Percentiles rank a stretch among this genome's conserved stretches.
Conservation (phyloP, 2,888 invertebrate genomes). For the Apotomis betuletana region DNA sequence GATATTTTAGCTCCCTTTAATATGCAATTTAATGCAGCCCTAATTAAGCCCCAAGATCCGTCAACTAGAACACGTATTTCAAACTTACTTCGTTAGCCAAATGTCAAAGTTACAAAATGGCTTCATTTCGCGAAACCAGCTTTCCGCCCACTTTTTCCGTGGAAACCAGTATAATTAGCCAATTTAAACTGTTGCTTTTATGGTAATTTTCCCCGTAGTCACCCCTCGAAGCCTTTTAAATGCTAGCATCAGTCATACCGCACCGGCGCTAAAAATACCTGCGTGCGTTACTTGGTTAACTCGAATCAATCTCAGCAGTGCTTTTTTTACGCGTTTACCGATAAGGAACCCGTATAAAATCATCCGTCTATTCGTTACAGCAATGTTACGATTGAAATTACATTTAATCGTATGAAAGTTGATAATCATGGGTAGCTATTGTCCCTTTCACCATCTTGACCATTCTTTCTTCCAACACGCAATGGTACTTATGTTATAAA, state of each 20-base stretch:
- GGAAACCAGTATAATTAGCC: neutral
- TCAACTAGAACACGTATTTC: too few species aligned
- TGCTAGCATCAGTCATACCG: constrained; percentile 33
- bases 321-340: constrained; percentile 16
- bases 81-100: neutral
- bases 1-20: too few species aligned
- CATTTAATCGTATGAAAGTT: neutral
- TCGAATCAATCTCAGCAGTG: constrained; percentile 26
- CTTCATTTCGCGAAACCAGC: constrained; percentile 8
- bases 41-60: too few species aligned
- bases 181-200: constrained; percentile 21
- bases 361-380: constrained; percentile 3
- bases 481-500: neutral
- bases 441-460: neutral
- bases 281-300: constrained; percentile 29
- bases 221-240: constrained; percentile 35
- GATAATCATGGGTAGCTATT: neutral
- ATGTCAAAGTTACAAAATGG: neutral
- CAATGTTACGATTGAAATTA: neutral
- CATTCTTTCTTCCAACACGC: neutral
- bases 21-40: too few species aligned
- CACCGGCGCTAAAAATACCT: constrained; percentile 36
- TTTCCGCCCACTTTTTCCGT: constrained; percentile 1
- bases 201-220: constrained; percentile 25
- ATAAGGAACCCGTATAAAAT: constrained; percentile 24